Conservation (phyloP, 2,888 invertebrate genomes). For the Nowickia ferox region DNA sequence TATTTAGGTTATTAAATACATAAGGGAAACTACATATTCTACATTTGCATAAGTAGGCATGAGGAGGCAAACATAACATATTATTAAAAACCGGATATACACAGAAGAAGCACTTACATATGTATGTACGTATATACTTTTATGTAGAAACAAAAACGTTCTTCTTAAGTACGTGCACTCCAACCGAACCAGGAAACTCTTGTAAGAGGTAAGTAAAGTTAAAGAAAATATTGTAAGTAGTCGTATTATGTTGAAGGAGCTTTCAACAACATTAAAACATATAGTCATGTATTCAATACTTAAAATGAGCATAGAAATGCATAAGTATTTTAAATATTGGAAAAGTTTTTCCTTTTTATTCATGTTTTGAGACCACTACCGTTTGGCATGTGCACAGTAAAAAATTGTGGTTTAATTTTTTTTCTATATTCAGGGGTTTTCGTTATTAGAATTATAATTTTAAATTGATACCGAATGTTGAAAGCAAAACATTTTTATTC, state of each 20-base stretch:
- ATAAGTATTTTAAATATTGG: conserved; percentile 13
- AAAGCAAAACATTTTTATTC: too few species aligned
- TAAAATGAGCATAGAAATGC: conserved; percentile 4
- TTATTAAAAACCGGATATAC: conserved; percentile 38
- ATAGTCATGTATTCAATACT: neutral
- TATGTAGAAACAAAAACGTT: conserved; percentile 1
- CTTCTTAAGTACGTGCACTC: neutral
- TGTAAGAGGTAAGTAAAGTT: conserved; percentile 22
- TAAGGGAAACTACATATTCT: neutral
- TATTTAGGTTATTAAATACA: conserved; percentile 32
- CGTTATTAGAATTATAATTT: too few species aligned
- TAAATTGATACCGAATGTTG: too few species aligned
- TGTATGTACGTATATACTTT: conserved; percentile 21
- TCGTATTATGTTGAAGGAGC: conserved; percentile 7
- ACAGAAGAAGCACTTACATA: too few species aligned
- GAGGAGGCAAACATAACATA: neutral
- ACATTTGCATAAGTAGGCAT: conserved; percentile 14
- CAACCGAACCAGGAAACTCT: conserved; percentile 30
- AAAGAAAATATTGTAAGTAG: conserved; percentile 33
- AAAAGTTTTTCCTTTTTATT: conserved; percentile 7
- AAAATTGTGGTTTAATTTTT: too few species aligned
- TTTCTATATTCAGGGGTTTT: too few species aligned
- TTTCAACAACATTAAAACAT: conserved; percentile 22
- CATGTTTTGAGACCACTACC: conserved; percentile 1
- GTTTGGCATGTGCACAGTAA: too few species aligned